Conservation (phyloP, 2,888 invertebrate species). For the Fragum whitleyi region DNA sequence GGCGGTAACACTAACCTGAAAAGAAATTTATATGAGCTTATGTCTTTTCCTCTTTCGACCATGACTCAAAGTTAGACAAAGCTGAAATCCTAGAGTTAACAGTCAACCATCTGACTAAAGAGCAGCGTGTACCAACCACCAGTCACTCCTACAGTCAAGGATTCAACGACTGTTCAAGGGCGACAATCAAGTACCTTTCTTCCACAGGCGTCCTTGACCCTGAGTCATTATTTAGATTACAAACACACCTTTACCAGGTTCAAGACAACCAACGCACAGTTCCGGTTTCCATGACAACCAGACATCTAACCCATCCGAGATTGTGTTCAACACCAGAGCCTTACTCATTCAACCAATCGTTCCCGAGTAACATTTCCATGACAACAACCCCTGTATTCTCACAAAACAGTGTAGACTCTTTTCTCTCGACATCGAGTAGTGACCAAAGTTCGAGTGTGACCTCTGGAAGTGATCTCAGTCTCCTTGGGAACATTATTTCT, state of each 20-base stretch:
- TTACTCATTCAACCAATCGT: not conserved
- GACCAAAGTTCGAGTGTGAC: slow-evolving; percentile 1
- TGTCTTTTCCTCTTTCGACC: not conserved
- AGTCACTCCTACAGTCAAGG: not conserved
- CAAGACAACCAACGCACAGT: not conserved
- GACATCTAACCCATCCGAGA: not conserved
- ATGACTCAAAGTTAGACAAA: slow-evolving; percentile 7
- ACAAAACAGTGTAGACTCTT: not conserved
- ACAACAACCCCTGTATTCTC: not conserved
- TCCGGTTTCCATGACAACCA: not conserved
- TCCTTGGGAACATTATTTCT: slow-evolving; percentile 20
- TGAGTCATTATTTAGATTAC: not conserved
- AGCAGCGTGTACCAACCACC: not conserved
- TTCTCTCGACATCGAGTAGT: not conserved
- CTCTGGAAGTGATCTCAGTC: not conserved
- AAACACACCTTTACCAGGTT: not conserved
- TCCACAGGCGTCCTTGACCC: slow-evolving; percentile 4
- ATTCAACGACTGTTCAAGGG: slow-evolving; percentile 16
- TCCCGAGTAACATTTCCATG: not conserved
- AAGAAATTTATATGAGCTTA: too few species aligned
- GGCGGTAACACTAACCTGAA: too few species aligned
- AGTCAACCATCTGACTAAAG: slow-evolving; percentile 5
- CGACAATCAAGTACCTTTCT: slow-evolving; percentile 9
- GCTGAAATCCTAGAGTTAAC: slow-evolving; percentile 20
- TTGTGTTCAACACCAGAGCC: slow-evolving; percentile 18